Percentiles rank a stretch among this genome's conserved stretches.
These are phyloP conservation scores for Yponomeuta evonymella DNA, from an alignment of 2,888 invertebrate genomes.

Conservation along the genomic window DNA sequence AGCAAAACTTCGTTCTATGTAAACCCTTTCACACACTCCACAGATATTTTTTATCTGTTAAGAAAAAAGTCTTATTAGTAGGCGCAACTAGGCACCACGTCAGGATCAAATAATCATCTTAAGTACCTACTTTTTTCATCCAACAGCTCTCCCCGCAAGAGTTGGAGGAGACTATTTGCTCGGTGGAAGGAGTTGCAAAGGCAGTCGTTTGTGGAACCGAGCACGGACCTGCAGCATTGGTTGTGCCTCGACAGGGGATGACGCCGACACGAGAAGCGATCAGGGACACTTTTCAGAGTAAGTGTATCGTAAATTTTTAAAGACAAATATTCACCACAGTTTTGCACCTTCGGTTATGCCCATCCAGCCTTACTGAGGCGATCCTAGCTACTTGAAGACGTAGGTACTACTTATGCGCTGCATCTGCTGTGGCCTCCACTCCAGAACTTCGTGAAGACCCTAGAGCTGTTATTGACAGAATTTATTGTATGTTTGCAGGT, in stretches of 20 bases:
- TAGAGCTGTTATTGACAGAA: too few relatives aligned
- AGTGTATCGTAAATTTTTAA: background rate
- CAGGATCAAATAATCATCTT: background rate
- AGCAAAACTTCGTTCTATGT: too few relatives aligned
- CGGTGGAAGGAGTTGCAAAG: constrained; percentile 5
- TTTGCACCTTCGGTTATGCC: too few relatives aligned
- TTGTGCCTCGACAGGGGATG: background rate
- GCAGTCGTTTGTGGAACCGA: constrained; percentile 4
- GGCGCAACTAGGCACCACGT: background rate
- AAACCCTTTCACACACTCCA: background rate
- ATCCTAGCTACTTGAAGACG: too few relatives aligned
- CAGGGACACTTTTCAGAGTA: background rate
- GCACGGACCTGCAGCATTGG: constrained; percentile 5
- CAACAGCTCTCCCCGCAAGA: constrained; percentile 6
- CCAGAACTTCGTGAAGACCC: too few relatives aligned
- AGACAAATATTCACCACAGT: too few relatives aligned
- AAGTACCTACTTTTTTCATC: too few relatives aligned
- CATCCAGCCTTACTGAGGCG: too few relatives aligned
- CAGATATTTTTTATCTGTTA: background rate
- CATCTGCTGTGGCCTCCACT: too few relatives aligned
- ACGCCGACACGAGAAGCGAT: background rate
- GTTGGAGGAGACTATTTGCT: constrained; percentile 4
- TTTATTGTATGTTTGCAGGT: background rate
- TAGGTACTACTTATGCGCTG: too few relatives aligned
- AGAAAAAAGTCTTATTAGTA: background rate